These are phyloP conservation scores for Nematostella vectensis DNA, from an alignment of 92 coral and sea anemone species.

Conservation along the genomic window DNA sequence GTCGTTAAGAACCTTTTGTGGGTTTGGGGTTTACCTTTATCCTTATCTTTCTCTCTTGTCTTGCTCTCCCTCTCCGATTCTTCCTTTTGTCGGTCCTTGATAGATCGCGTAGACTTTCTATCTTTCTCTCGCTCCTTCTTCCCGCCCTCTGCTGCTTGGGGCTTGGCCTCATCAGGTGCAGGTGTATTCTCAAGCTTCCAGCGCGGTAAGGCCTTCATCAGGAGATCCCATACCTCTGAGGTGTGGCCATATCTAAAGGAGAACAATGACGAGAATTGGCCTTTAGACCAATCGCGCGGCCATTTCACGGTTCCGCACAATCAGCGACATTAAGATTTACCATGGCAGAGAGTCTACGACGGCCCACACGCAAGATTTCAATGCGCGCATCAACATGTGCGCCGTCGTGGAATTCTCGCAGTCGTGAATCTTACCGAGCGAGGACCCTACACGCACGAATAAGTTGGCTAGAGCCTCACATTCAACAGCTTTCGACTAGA, in stretches of 20 bases:
- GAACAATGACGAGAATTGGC: not conserved
- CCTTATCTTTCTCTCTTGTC: constrained; percentile 55
- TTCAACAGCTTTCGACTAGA: too few species aligned
- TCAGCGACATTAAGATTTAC: too few species aligned
- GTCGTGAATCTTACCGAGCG: too few species aligned
- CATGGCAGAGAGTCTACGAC: too few species aligned
- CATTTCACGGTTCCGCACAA: too few species aligned
- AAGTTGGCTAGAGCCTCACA: too few species aligned
- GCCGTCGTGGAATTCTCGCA: too few species aligned
- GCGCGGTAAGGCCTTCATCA: constrained; percentile 70
- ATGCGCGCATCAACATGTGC: too few species aligned
- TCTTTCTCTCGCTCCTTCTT: constrained; percentile 64
- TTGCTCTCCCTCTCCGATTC: constrained; percentile 46
- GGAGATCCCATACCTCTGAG: constrained; percentile 75
- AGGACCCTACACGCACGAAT: too few species aligned
- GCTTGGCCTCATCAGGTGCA: constrained; percentile 67
- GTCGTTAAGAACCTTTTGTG: too few species aligned
- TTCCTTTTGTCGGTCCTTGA: constrained; percentile 40
- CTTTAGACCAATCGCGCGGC: not conserved
- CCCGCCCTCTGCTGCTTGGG: constrained; percentile 16
- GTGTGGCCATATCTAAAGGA: constrained; percentile 71
- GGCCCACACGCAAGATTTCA: too few species aligned
- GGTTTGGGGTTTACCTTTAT: too few species aligned
- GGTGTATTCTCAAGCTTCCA: constrained; percentile 96
- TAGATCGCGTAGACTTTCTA: constrained; percentile 63